These are phyloP conservation scores for Formica aserva DNA, from an alignment of 2,888 invertebrate genomes.

Conservation along the genomic window DNA sequence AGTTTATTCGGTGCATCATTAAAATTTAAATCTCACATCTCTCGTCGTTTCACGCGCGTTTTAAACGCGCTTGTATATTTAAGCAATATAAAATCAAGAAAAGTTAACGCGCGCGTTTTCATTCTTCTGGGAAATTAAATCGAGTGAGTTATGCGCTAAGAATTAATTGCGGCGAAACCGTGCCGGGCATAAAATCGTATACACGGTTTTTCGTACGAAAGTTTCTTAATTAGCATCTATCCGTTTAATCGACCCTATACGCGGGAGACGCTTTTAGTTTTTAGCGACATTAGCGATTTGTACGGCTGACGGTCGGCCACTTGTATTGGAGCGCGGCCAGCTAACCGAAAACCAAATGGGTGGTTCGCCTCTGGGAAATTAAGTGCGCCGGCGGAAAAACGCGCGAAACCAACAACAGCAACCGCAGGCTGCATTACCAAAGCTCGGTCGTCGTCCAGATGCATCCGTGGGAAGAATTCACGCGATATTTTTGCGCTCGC, in stretches of 20 bases:
- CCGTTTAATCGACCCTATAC: slow-evolving; percentile 22
- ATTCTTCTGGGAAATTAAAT: slow-evolving; percentile 21
- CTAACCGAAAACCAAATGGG: slow-evolving; percentile 57
- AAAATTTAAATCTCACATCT: background rate
- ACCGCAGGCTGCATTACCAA: slow-evolving; percentile 54
- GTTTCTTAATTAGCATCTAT: slow-evolving; percentile 35
- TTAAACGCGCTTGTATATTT: background rate
- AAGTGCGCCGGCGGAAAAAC: slow-evolving; percentile 66
- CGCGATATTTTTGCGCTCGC: slow-evolving; percentile 7
- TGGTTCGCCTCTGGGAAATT: slow-evolving; percentile 71
- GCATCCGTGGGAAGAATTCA: slow-evolving; percentile 14
- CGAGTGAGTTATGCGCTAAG: background rate
- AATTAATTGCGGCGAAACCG: slow-evolving; percentile 31
- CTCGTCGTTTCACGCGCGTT: background rate
- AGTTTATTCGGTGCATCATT: slow-evolving; percentile 4
- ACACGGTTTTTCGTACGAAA: background rate
- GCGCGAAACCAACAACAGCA: slow-evolving; percentile 59
- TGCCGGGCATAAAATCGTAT: background rate
- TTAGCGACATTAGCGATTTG: slow-evolving; percentile 63
- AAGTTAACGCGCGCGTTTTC: slow-evolving; percentile 5
- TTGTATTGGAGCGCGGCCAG: slow-evolving; percentile 65
- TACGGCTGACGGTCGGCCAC: slow-evolving; percentile 47
- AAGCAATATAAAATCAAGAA: slow-evolving; percentile 18
- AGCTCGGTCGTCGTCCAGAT: background rate
- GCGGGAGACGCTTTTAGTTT: slow-evolving; percentile 57